These are phyloP conservation scores for Illadopsis cleaveri DNA, from an alignment of 2,113 vertebrate species.

Conservation along the genomic window DNA sequence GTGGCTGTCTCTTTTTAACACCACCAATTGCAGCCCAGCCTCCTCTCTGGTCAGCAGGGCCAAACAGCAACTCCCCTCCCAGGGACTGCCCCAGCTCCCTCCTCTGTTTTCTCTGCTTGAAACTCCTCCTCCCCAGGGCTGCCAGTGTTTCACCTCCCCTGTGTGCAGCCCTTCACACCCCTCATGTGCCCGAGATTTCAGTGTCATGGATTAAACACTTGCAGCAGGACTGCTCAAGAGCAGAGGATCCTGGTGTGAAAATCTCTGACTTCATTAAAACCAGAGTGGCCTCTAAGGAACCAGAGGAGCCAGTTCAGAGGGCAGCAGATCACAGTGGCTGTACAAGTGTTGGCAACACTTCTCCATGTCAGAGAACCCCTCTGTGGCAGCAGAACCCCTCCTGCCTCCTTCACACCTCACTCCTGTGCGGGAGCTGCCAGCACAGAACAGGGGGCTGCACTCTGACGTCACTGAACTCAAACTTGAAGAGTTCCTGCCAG, in stretches of 20 bases:
- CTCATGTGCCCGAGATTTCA: accelerated
- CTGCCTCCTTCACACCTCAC: background rate
- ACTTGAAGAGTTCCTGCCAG: background rate
- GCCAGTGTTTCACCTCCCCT: background rate
- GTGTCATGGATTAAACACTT: background rate
- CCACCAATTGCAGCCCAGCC: background rate
- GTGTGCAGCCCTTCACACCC: background rate
- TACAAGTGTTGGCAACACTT: background rate
- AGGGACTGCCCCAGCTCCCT: background rate
- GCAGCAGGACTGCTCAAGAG: background rate
- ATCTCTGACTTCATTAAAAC: background rate
- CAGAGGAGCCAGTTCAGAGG: background rate
- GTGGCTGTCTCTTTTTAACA: background rate
- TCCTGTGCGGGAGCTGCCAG: background rate
- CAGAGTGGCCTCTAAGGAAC: background rate
- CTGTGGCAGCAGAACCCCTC: background rate
- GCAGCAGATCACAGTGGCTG: background rate
- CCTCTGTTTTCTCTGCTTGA: background rate
- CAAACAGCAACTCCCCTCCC: background rate
- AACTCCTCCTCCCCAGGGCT: background rate
- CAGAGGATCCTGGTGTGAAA: background rate
- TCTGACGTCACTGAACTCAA: accelerated
- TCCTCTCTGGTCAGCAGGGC: background rate
- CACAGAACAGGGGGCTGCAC: background rate
- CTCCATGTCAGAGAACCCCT: background rate